Conservation (phyloP, 35 echinoderm and acorn worm species). For the Chiridota heheva region DNA sequence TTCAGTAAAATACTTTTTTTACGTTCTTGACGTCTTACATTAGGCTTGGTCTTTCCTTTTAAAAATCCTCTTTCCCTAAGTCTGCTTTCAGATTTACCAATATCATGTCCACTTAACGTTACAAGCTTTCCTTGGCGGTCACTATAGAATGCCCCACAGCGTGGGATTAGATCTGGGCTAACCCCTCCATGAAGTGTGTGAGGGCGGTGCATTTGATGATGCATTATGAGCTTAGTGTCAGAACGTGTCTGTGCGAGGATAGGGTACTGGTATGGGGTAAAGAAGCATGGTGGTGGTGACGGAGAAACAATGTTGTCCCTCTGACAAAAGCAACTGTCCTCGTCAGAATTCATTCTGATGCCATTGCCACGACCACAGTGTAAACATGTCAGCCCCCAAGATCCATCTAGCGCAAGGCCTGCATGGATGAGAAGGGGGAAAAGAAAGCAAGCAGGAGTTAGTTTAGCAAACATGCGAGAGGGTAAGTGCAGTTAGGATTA, state of each 20-base stretch:
- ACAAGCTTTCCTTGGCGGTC: conserved; percentile 66
- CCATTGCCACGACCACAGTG: conserved; percentile 31
- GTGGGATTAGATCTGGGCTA: conserved; percentile 50
- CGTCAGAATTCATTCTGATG: neutral
- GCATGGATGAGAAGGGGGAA: conserved; percentile 16
- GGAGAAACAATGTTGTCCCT: conserved; percentile 46
- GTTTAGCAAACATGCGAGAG: no score
- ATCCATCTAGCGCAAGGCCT: conserved; percentile 35
- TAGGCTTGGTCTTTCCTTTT: conserved; percentile 62
- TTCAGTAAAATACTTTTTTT: conserved; percentile 38
- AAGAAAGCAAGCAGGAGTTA: neutral
- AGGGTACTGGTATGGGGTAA: conserved; percentile 17
- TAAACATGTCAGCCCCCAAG: conserved; percentile 27
- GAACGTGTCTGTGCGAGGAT: conserved; percentile 23
- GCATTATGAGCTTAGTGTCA: conserved; percentile 16
- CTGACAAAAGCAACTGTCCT: neutral
- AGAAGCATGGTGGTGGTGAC: conserved; percentile 3
- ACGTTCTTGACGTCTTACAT: conserved; percentile 58
- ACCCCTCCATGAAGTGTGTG: conserved; percentile 2
- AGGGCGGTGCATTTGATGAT: conserved; percentile 1
- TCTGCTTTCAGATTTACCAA: conserved; percentile 18
- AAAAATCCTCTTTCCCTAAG: conserved; percentile 63
- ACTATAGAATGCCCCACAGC: conserved; percentile 74
- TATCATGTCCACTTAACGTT: conserved; percentile 56
- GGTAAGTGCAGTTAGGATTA: no score